Evolutionary conservation across 2,888 invertebrate species (phyloP).

Genomic region (Ganaspis brasiliensis): DNA sequence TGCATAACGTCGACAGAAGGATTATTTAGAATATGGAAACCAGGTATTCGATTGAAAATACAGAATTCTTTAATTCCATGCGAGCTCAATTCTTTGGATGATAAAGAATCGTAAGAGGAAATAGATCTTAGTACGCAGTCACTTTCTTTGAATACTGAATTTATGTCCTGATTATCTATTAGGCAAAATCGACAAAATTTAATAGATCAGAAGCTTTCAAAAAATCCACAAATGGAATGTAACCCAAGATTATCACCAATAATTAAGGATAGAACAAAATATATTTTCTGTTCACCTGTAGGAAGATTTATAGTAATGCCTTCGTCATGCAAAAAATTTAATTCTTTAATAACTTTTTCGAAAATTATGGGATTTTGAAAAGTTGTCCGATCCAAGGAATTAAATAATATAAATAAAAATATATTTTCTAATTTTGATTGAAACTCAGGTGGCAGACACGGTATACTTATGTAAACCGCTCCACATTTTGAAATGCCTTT

Average conservation of each 20-base stretch:
- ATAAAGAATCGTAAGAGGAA: too few species aligned
- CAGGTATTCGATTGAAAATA: too few species aligned
- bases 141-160: too few species aligned
- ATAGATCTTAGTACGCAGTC: too few species aligned
- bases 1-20: too few species aligned
- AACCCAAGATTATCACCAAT: slow-evolving; percentile 57
- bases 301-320: slow-evolving; percentile 51
- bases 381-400: slow-evolving; percentile 56
- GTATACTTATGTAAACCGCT: slow-evolving; percentile 55
- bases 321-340: slow-evolving; percentile 52
- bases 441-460: slow-evolving; percentile 50
- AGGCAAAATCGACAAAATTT: slow-evolving; percentile 3
- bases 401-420: slow-evolving; percentile 56
- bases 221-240: slow-evolving; percentile 40
- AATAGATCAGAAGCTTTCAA: not conserved
- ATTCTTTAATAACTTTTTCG: slow-evolving; percentile 55
- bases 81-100: too few species aligned
- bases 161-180: not conserved
- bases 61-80: too few species aligned
- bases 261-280: slow-evolving; percentile 55
- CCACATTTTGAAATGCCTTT: slow-evolving; percentile 61
- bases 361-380: slow-evolving; percentile 57
- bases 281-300: slow-evolving; percentile 41
- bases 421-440: slow-evolving; percentile 56
- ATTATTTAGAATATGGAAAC: too few species aligned